phyloP scores from a whole-genome alignment of 1,140 invertebrate genomes.

The Drosophila equinoxialis region DNA sequence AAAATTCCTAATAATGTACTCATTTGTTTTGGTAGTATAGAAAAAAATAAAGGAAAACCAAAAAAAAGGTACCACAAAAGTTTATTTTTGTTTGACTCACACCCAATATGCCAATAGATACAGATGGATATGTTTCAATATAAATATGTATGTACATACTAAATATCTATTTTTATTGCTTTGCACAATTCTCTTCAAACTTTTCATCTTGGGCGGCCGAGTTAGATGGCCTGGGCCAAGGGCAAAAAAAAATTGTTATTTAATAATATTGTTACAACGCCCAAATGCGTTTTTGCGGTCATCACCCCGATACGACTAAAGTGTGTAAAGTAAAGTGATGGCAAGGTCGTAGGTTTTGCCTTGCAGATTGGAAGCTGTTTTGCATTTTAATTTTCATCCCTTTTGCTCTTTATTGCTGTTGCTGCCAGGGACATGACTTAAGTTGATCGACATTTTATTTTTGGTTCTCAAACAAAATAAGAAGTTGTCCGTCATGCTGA shows the following conservation, averaged over 20 bases:
- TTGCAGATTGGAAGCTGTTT: conserved; percentile 34
- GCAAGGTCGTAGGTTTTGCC: conserved; percentile 12
- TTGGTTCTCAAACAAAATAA: conserved; percentile 8
- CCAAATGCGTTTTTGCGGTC: conserved; percentile 28
- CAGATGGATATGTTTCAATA: conserved; percentile 10
- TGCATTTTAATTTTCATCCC: conserved; percentile 58
- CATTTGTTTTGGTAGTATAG: neutral
- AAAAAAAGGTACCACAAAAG: conserved; percentile 9
- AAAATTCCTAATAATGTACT: neutral
- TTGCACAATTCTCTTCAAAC: conserved; percentile 16
- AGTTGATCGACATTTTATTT: conserved; percentile 62
- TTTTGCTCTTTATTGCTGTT: neutral
- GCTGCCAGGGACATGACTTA: conserved; percentile 41
- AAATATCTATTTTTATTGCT: neutral
- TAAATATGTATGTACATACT: neutral
- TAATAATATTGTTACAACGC: conserved; percentile 45
- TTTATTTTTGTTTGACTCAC: conserved; percentile 23
- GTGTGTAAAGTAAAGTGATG: neutral
- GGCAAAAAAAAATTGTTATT: conserved; percentile 36
- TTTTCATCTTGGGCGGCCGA: neutral
- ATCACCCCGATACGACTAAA: neutral
- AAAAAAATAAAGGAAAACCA: neutral
- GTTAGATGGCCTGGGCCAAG: neutral
- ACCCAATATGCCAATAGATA: conserved; percentile 53
- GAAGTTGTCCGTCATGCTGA: conserved; percentile 44